Evolutionary conservation across 2,797 vertebrate species (phyloP).

Genomic region (Uromys caudimaculatus): DNA sequence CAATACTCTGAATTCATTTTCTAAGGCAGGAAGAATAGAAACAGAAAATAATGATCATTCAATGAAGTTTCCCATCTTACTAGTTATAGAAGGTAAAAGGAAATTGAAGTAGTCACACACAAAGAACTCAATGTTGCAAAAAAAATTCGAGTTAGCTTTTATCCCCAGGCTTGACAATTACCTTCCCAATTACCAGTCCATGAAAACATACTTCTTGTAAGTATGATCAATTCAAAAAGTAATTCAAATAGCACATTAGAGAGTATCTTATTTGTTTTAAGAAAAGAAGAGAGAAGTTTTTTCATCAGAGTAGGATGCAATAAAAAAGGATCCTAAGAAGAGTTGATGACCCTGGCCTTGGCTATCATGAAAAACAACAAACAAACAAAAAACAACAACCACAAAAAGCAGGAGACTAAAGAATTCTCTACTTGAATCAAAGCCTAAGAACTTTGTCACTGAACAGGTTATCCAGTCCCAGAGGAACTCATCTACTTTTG

Average conservation of each 20-base stretch:
- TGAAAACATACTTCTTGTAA: background rate
- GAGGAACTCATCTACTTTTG: background rate
- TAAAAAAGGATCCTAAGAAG: background rate
- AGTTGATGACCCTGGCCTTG: background rate
- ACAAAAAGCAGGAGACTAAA: background rate
- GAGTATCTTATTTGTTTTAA: background rate
- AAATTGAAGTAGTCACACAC: background rate
- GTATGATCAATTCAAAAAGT: background rate
- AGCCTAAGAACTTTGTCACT: background rate
- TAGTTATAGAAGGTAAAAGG: background rate
- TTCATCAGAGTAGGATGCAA: background rate
- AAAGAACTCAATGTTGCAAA: background rate
- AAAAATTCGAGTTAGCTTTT: background rate
- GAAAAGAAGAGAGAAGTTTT: background rate
- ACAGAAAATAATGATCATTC: background rate
- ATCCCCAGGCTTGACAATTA: background rate
- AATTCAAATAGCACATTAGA: background rate
- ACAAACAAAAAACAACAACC: too few relatives aligned
- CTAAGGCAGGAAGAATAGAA: background rate
- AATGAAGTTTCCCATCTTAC: background rate
- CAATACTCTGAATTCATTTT: background rate
- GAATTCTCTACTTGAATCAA: background rate
- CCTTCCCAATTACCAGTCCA: background rate
- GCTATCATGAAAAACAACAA: too few relatives aligned
- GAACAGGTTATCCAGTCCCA: accelerated